Percentiles rank a stretch among this genome's conserved stretches.
phyloP scores from a whole-genome alignment of 1,140 invertebrate genomes.

The Anoplolepis gracilipes region DNA sequence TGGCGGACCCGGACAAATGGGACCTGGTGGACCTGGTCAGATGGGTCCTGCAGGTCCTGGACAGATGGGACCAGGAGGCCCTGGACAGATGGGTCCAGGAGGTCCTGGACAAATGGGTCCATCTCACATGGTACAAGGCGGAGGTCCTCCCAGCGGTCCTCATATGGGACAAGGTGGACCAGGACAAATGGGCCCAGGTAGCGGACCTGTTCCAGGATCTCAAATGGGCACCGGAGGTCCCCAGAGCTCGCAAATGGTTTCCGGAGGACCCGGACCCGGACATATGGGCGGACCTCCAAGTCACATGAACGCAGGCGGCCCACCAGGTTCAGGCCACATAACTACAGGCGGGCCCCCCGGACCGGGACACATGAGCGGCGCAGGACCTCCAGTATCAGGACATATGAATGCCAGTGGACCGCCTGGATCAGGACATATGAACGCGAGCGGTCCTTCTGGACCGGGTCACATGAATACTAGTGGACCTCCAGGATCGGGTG shows the following conservation, averaged over 20 bases:
- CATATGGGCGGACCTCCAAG: slow-evolving; percentile 78
- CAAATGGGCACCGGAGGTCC: slow-evolving; percentile 74
- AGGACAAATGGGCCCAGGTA: slow-evolving; percentile 62
- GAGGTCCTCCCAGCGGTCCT: slow-evolving; percentile 46
- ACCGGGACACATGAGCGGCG: slow-evolving; percentile 69
- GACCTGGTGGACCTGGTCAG: slow-evolving; percentile 69
- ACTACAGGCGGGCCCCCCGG: slow-evolving; percentile 61
- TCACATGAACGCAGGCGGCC: slow-evolving; percentile 74
- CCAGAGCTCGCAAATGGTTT: slow-evolving; percentile 69
- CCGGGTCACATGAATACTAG: slow-evolving; percentile 68
- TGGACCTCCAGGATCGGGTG: slow-evolving; percentile 68
- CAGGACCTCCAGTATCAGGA: slow-evolving; percentile 70
- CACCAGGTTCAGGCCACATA: slow-evolving; percentile 72
- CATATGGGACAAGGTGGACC: slow-evolving; percentile 70
- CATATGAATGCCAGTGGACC: slow-evolving; percentile 66
- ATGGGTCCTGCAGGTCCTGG: slow-evolving; percentile 67
- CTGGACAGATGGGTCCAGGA: slow-evolving; percentile 68
- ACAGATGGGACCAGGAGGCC: slow-evolving; percentile 67
- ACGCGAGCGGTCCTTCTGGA: slow-evolving; percentile 63
- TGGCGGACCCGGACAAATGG: slow-evolving; percentile 75
- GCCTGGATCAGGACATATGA: slow-evolving; percentile 70
- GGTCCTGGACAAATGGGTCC: slow-evolving; percentile 75
- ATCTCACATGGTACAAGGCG: slow-evolving; percentile 71
- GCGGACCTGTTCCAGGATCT: slow-evolving; percentile 65
- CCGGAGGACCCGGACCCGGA: slow-evolving; percentile 65